Conservation (phyloP, 1,140 invertebrate genomes). For the Vollenhovia emeryi region DNA sequence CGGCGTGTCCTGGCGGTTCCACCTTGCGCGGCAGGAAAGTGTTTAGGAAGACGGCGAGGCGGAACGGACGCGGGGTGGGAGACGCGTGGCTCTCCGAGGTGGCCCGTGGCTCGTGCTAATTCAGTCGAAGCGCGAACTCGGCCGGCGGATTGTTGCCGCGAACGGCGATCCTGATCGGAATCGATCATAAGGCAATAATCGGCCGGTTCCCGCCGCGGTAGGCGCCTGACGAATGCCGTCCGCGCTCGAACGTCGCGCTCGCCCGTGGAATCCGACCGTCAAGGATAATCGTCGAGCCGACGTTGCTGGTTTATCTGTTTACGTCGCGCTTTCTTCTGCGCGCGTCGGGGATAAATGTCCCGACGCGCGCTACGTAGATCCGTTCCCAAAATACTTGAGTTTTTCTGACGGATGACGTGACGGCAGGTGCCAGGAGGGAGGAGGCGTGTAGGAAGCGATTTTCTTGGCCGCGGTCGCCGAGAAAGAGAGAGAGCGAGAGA, state of each 20-base stretch:
- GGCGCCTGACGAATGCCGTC: neutral
- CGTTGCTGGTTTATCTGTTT: neutral
- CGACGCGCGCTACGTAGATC: slow-evolving; percentile 20
- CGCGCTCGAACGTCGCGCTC: neutral
- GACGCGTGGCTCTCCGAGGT: slow-evolving; percentile 61
- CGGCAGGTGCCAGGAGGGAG: slow-evolving; percentile 11
- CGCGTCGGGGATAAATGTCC: slow-evolving; percentile 24
- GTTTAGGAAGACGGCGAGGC: slow-evolving; percentile 42
- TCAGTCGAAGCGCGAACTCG: slow-evolving; percentile 78
- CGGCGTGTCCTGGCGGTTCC: slow-evolving; percentile 46
- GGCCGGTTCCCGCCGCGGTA: neutral
- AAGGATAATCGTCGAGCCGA: neutral
- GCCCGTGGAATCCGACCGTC: neutral
- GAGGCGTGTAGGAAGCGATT: slow-evolving; percentile 30
- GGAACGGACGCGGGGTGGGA: slow-evolving; percentile 52
- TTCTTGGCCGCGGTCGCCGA: slow-evolving; percentile 28
- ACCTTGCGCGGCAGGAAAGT: slow-evolving; percentile 66
- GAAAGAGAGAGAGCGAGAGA: too few relatives aligned
- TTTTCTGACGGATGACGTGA: slow-evolving; percentile 16
- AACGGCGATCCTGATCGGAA: slow-evolving; percentile 60
- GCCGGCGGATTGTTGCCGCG: slow-evolving; percentile 71
- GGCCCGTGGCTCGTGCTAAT: slow-evolving; percentile 78
- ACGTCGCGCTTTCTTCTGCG: slow-evolving; percentile 25
- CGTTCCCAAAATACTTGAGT: slow-evolving; percentile 49
- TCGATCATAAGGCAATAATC: neutral